Evolutionary conservation across 2,888 invertebrate genomes (phyloP), one percentile per base, ranked within the genome.

Genomic region (Trichogramma evanescens): DNA sequence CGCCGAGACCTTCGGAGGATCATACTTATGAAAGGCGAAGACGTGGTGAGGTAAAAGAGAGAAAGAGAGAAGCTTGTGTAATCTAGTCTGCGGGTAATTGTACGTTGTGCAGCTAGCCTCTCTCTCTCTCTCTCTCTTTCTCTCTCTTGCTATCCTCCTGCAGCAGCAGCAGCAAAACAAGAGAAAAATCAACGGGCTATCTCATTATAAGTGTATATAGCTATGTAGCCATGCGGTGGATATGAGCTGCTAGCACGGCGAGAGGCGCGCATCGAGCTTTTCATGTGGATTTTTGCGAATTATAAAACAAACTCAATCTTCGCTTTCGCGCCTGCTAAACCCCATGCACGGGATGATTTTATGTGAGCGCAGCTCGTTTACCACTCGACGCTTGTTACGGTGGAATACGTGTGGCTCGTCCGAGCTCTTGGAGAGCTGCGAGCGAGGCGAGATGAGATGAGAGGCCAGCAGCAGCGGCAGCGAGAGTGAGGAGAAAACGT

Each of bases 51-150:
- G 9, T 10, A 54, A 38, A 40, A 26, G 9, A 41, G 41, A 54
- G 13, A 51, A n/a, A 39, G 9, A 40, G 51, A 41, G 41, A 51
- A 13, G 68, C 68, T 67, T 71, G 71, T 74, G 74, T 72, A 74
- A 71, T 72, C 73, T 72, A 71, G 72, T 72, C 71, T 69, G 70
- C 70, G 71, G 73, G 74, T 76, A 76, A 77, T 77, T 76, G 76
- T 73, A 76, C 69, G 76, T 76, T 76, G 73, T 72, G 72, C 73
- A 73, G 71, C 71, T 69, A 65, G 68, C 66, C 67, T 69, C 68
- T 68, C 50, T 42, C 61, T 58, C 61, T 61, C 66, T 61, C 43
- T 53, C 9, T 39, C 39, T 39, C 9, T 10, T 44, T 42, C 8
- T 54, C 49, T 48, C n/a, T 44, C 10, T 52, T 8, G 38, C n/a